phyloP scores from a whole-genome alignment of 35 echinoderm and acorn worm species.

The Heliocidaris tuberculata region DNA sequence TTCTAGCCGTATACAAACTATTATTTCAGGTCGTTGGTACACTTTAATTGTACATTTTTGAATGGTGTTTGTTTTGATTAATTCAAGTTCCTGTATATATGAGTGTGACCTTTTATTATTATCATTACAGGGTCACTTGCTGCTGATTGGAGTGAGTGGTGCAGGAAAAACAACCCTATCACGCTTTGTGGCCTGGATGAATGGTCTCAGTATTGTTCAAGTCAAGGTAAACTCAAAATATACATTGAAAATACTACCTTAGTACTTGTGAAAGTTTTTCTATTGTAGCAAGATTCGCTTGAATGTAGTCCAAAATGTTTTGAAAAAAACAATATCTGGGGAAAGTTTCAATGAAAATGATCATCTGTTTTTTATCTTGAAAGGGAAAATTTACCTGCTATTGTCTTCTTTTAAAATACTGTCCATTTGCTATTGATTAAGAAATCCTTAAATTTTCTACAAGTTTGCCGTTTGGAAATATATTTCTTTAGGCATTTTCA shows the following conservation, averaged over 20 bases:
- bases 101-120: neutral
- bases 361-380: neutral
- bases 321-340: neutral
- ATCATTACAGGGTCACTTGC: constrained; percentile 79
- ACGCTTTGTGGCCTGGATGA: constrained; percentile 99
- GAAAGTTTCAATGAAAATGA: neutral
- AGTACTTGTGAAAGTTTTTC: neutral
- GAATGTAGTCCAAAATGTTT: neutral
- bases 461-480: too few species aligned
- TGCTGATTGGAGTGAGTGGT: constrained; percentile 96
- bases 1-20: too few species aligned
- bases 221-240: constrained; percentile 69
- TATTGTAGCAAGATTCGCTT: neutral
- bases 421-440: too few species aligned
- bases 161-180: constrained; percentile 98
- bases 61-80: neutral
- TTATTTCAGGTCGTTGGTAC: neutral
- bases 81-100: too few species aligned
- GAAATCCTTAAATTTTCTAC: too few species aligned
- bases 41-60: neutral
- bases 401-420: too few species aligned
- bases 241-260: neutral
- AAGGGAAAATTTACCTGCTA: too few species aligned
- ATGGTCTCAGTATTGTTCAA: constrained; percentile 98
- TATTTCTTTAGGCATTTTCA: too few species aligned